A percentile compares a stretch with the other conserved stretches of the same genome.
phyloP scores from a whole-genome alignment of 2,113 vertebrate genomes.

The Ailuropoda melanoleuca region DNA sequence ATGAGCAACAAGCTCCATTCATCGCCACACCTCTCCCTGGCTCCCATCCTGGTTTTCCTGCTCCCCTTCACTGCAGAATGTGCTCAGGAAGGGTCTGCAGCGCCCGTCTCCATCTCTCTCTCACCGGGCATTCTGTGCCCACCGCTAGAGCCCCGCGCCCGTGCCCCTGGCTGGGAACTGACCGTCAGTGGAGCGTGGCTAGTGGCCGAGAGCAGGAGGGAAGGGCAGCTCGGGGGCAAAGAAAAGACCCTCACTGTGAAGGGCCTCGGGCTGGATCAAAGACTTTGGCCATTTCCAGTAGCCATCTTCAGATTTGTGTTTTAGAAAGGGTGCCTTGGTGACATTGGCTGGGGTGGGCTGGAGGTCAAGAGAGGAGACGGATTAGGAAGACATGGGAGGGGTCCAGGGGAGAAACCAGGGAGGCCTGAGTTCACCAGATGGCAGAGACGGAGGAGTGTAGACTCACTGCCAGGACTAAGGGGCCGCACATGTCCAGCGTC shows the following conservation, averaged over 20 bases:
- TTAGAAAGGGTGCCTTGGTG: not conserved
- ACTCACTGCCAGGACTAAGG: not conserved
- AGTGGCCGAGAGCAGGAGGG: not conserved
- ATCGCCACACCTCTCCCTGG: not conserved
- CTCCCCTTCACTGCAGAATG: fast-evolving
- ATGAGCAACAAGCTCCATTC: not conserved
- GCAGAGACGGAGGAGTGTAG: not conserved
- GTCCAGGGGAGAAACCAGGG: not conserved
- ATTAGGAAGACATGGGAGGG: not conserved
- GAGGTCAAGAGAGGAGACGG: not conserved
- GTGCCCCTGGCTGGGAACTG: not conserved
- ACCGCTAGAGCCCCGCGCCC: fast-evolving
- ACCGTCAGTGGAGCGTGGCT: not conserved
- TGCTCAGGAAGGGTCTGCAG: not conserved
- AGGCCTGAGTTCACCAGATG: not conserved
- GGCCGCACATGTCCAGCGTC: not conserved
- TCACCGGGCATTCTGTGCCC: not conserved
- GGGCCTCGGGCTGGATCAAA: not conserved
- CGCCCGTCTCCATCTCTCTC: not conserved
- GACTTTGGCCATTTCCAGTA: not conserved
- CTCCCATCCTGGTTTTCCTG: not conserved
- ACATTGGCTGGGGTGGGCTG: not conserved
- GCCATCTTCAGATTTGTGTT: not conserved
- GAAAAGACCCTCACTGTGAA: not conserved
- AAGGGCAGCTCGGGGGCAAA: not conserved